These are phyloP conservation scores for Nothoprocta pentlandii DNA, from an alignment of 2,113 vertebrate genomes.

Conservation along the genomic window DNA sequence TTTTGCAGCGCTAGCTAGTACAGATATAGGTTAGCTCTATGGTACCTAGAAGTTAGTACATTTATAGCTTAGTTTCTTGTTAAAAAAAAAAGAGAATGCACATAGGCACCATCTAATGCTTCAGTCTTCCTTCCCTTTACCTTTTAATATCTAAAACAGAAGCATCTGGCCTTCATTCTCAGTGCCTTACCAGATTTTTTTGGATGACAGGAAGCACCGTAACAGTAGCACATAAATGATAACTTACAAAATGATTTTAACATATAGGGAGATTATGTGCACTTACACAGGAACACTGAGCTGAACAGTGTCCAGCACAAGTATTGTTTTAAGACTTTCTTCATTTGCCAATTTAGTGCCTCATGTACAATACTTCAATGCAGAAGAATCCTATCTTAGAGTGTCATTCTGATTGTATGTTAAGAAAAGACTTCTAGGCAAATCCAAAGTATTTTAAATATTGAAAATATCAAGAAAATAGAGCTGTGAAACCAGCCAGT, in stretches of 20 bases:
- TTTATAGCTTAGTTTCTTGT: background rate
- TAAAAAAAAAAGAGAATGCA: background rate
- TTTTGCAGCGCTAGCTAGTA: background rate
- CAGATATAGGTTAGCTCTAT: constrained; percentile 41
- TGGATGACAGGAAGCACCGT: background rate
- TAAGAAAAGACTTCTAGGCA: background rate
- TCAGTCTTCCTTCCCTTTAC: too few relatives aligned
- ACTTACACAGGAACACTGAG: background rate
- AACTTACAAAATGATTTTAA: background rate
- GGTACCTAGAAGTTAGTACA: constrained; percentile 12
- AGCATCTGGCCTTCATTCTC: constrained; percentile 10
- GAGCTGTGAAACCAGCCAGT: background rate
- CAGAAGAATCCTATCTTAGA: background rate
- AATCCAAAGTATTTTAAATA: background rate
- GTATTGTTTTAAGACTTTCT: background rate
- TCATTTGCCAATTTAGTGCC: background rate
- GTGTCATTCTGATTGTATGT: background rate
- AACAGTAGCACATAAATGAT: background rate
- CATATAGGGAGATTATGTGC: background rate
- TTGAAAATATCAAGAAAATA: background rate
- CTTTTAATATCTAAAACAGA: constrained; percentile 22
- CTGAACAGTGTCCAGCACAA: background rate
- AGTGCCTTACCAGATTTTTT: background rate
- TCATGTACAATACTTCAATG: background rate
- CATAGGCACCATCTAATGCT: background rate